Base-by-base conservation (phyloP, 2,797 vertebrate genomes). In the Garrulus glandarius region DNA sequence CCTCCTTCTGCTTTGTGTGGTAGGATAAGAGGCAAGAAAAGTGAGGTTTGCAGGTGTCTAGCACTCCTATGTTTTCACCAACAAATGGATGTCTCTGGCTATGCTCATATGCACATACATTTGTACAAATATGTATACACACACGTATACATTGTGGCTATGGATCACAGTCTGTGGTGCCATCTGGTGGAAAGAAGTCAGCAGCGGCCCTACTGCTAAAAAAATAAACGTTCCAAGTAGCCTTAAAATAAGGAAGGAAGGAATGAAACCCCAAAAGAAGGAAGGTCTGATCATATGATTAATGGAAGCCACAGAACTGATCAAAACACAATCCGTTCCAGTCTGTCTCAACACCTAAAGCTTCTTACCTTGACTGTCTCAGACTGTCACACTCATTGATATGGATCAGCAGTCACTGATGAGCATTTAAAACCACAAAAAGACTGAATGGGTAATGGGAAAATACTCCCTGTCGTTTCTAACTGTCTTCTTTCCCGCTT, bases 161-260 rank as follows among this genome's bases (percentile, higher is more conserved):
- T 75, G 88, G 95, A 64, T 59, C 95, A 47, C 97, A 98, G 97
- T 98, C 98, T 98, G 36, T 95, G 96, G 96, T 93, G 97, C 98
- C 98, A 98, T 97, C 98, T 98, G 95, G 96, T 98, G 98, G 98
- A 89, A 94, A 84, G 74, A 94, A 97, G 84, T 92, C 84, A 87
- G 84, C 91, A 94, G 32, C 87, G 13, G 92, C 67, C 49, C 72
- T 81, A 59, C 64, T n/a, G 53, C 49, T 72, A 18, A 81, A 80
- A 90, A 84, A 65, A 9, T 9, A 13, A 13, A 17, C 22, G 12
- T 53, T 20, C 3, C 3, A 9, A 20, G 60, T 22, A 26, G 21
- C 32, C 41, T 88, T 44, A 67, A 87, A 84, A 47, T 13, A 53
- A 63, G 30, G 39, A 84, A 50, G 32, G 39, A 83, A 65, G 27